phyloP scores from a whole-genome alignment of 1,140 invertebrate genomes.

The Drosophila sulfurigaster region DNA sequence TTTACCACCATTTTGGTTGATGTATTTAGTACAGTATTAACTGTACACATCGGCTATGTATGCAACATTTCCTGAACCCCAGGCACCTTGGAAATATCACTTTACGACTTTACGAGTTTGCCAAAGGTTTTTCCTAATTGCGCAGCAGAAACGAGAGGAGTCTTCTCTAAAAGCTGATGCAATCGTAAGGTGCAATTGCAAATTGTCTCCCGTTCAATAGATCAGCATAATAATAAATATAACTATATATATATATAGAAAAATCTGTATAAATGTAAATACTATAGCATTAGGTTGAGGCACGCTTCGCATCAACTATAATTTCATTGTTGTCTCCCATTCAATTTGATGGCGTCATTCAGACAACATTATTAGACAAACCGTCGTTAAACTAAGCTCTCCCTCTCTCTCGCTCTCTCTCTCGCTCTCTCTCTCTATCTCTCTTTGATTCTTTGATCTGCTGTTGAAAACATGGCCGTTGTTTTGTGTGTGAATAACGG shows the following conservation, averaged over 20 bases:
- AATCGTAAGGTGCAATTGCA: constrained; percentile 62
- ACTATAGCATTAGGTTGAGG: neutral
- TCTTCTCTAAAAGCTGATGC: constrained; percentile 59
- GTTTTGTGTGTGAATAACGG: constrained; percentile 3
- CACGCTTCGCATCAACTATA: neutral
- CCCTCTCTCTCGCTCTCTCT: neutral
- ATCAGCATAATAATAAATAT: neutral
- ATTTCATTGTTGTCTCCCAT: constrained; percentile 26
- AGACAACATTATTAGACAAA: constrained; percentile 26
- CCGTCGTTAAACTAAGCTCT: constrained; percentile 17
- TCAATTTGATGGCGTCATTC: constrained; percentile 25
- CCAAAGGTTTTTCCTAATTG: constrained; percentile 67
- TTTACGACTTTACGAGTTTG: neutral
- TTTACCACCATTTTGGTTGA: neutral
- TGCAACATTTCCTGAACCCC: constrained; percentile 16
- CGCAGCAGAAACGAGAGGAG: constrained; percentile 40
- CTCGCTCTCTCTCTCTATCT: neutral
- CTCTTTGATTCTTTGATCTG: neutral
- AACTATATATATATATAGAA: neutral
- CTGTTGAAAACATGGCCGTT: constrained; percentile 7
- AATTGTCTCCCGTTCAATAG: constrained; percentile 18
- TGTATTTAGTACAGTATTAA: neutral
- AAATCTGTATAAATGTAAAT: neutral
- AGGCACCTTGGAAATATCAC: neutral
- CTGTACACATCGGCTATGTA: too few species aligned